A percentile compares a stretch with the other conserved stretches of the same genome.
Conservation (phyloP, 2,888 invertebrate genomes). For the Orthosia incerta region DNA sequence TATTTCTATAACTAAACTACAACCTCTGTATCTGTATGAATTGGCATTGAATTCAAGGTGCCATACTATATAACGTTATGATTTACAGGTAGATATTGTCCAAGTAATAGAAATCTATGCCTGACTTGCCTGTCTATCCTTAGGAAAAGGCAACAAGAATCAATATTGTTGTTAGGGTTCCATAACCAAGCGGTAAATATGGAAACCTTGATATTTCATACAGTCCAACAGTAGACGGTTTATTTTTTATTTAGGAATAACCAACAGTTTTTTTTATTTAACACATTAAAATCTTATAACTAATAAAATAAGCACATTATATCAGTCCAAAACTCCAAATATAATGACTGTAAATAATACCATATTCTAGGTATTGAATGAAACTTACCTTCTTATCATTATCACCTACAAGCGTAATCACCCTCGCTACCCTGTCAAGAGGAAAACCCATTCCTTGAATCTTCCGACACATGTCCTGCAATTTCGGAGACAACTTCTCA, state of each 20-base stretch:
- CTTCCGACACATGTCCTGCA: constrained; percentile 93
- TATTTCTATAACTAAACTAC: not conserved
- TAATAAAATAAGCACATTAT: too few species aligned
- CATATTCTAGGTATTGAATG: not conserved
- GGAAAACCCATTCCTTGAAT: constrained; percentile 97
- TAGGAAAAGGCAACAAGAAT: too few species aligned
- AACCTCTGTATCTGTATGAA: not conserved
- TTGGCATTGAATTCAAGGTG: constrained; percentile 38
- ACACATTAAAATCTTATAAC: too few species aligned
- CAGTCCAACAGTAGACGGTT: not conserved
- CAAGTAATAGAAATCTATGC: too few species aligned
- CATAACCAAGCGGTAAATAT: too few species aligned
- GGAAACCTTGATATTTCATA: too few species aligned
- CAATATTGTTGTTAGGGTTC: too few species aligned
- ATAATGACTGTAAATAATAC: not conserved
- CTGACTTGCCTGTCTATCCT: too few species aligned
- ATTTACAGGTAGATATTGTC: too few species aligned
- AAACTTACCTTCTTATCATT: constrained; percentile 95
- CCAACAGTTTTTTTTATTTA: too few species aligned
- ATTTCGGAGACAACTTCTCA: constrained; percentile 85
- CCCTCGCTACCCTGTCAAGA: constrained; percentile 94
- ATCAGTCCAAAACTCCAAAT: not conserved
- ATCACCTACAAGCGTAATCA: constrained; percentile 94
- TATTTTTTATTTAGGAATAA: too few species aligned
- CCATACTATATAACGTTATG: not conserved